phyloP scores from a whole-genome alignment of 2,888 invertebrate species.

The Drosophila mimetica region DNA sequence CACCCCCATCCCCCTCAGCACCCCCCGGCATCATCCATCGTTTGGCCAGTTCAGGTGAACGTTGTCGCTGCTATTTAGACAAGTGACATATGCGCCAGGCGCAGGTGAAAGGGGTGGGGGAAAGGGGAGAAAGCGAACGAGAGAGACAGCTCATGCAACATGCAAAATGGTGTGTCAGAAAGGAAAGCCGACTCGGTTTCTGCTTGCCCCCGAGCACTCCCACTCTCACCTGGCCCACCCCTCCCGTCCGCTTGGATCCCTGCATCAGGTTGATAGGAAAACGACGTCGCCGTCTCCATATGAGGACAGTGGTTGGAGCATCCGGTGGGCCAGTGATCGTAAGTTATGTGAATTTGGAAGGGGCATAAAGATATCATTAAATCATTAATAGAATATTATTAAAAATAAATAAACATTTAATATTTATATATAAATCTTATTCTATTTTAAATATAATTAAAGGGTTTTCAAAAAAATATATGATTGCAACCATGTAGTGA shows the following conservation, averaged over 20 bases:
- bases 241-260: slow-evolving; percentile 6
- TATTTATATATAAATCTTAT: no score
- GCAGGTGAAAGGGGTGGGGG: slow-evolving; percentile 24
- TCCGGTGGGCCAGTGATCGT: background rate
- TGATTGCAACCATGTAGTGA: no score
- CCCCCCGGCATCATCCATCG: slow-evolving; percentile 5
- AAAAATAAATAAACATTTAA: no score
- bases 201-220: slow-evolving; percentile 8
- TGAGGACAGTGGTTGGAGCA: background rate
- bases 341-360: background rate
- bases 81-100: slow-evolving; percentile 68
- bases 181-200: slow-evolving; percentile 56
- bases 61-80: slow-evolving; percentile 72
- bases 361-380: background rate
- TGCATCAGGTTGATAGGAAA: slow-evolving; percentile 25
- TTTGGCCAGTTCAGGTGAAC: slow-evolving; percentile 52
- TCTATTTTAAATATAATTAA: no score
- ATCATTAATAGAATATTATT: background rate
- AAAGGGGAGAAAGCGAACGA: slow-evolving; percentile 9
- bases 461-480: no score
- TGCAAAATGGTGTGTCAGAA: slow-evolving; percentile 75
- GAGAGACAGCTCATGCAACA: slow-evolving; percentile 59
- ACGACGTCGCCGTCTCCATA: slow-evolving; percentile 9
- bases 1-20: background rate
- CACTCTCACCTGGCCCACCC: slow-evolving; percentile 1